Evolutionary conservation across 2,113 vertebrate genomes (phyloP), one percentile per base, ranked within the genome.

Genomic region (Ivindomyrus marchei): DNA sequence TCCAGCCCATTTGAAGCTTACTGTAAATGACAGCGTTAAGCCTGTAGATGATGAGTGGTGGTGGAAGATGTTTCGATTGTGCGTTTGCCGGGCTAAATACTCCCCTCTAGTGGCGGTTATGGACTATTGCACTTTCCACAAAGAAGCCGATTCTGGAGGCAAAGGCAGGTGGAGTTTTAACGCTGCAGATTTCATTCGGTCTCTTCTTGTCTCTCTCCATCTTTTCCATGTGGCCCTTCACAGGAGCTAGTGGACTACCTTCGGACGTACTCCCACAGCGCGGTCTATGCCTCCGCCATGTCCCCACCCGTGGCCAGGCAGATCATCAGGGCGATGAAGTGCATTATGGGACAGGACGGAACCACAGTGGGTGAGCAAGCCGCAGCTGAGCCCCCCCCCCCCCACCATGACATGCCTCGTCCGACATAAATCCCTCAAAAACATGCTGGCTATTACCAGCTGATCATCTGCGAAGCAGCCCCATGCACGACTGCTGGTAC

Each of bases 161-260:
- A 70, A 52, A 39, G 27, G 11, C 42, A 4, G 17, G 24, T 66
- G 58, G 58, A 27, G 58, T 27, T 66, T 66, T 27, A 66, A 31
- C 3, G 74, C 21, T 70, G 62, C 10, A 13, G 42, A 85, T 46
- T 46, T 49, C n/a, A 85, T 47, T 27, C 42, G 21, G 39, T 19
- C 36, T 19, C 19, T 7, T n/a, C 19, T 42, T 2, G 74, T 19
- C 7, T 19, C 0, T 42, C 36, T 17, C 21, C 49, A 24, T n/a
- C 31, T 62, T 53, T 10, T 4, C 15, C 19, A 1, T 89, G 50
- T 47, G 4, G 13, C 11, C 58, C 19, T 89, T 92, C 93, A 85
- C 94, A 98, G 98, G 97, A 95, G 42, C 94, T 98, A 89, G 97
- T 99, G 94, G 97, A 97, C 93, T 98, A 97, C 93, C 94, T 99